Base-by-base conservation (phyloP, 2,113 vertebrate species). In the Ranitomeya variabilis region DNA sequence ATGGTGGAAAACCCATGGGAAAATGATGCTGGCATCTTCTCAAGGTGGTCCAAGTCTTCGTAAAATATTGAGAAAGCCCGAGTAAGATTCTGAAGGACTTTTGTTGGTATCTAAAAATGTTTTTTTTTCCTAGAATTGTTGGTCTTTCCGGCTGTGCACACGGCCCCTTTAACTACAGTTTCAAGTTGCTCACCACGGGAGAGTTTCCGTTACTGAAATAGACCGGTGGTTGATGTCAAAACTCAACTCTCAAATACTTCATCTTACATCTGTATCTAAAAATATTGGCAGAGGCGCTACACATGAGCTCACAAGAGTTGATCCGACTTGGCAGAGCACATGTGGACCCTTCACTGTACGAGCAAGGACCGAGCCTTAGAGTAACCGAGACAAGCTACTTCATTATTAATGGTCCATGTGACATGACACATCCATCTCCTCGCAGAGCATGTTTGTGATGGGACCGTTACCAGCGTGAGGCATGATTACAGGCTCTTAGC, bases 261-360 rank as follows among this genome's bases (percentile, higher is more conserved):
- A 26, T 16, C 73, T 52, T 76, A 76, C 73, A 18, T 76, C 78
- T 59, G 7, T 80, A n/a, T 26, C 13, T 60, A 26, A 57, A 23
- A 10, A 26, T 76, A 18, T 51, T 83, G 87, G 87, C 87, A 83
- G 45, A 19, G 14, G 16, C 13, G 12, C 11, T 11, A 52, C 45
- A 51, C 45, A 83, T 88, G 80, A 88, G 62, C 45, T 88, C 80
- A 83, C 87, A 66, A n/a, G 59, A 83, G 57, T 6, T 82, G 73
- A 83, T 76, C 57, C 21, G 37, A 54, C 67, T 83, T 88, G 87
- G 80, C 87, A 88, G 80, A 76, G 71, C 57, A 26, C 18, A 45
- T 67, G 37, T 45, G 64, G 81, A 69, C 45, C 69, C 81, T 62
- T 67, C 51, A 83, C 81, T 69, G 45, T 62, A 54, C 54, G 76